These are phyloP conservation scores for Lutjanus erythropterus DNA, from an alignment of 2,113 vertebrate genomes.

Conservation along the genomic window DNA sequence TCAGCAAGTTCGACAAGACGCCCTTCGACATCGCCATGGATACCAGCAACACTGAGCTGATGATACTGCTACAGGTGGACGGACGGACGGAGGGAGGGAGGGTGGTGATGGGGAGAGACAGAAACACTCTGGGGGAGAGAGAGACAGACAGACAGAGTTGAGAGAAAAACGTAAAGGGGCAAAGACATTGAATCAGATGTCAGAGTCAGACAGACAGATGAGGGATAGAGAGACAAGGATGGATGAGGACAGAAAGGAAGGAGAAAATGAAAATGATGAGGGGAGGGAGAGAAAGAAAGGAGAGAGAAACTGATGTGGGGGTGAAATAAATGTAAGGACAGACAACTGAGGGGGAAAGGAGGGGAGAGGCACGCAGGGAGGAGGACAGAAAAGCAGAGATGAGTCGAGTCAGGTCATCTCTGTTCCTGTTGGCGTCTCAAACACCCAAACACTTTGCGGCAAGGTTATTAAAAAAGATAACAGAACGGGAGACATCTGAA, in stretches of 20 bases:
- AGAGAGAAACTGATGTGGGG: background rate
- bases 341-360: background rate
- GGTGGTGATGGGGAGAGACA: background rate
- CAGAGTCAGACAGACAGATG: slow-evolving; percentile 25
- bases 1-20: slow-evolving; percentile 89
- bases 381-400: slow-evolving; percentile 13
- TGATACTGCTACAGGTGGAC: slow-evolving; percentile 87
- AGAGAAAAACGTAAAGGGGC: background rate
- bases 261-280: background rate
- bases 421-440: background rate
- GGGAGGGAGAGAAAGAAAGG: background rate
- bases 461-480: slow-evolving; percentile 38
- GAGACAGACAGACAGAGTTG: slow-evolving; percentile 21
- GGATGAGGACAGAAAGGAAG: background rate
- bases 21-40: slow-evolving; percentile 89
- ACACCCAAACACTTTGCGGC: slow-evolving; percentile 1
- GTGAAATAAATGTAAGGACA: background rate
- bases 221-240: background rate
- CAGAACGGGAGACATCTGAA: background rate
- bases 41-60: slow-evolving; percentile 84
- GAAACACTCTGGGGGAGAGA: background rate
- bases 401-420: slow-evolving; percentile 6
- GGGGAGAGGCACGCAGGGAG: slow-evolving; percentile 6
- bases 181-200: slow-evolving; percentile 11
- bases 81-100: slow-evolving; percentile 45